Evolutionary conservation across 2,888 invertebrate genomes (phyloP), one percentile per base, ranked within the genome.

Genomic region (Limnephilus auricula): DNA sequence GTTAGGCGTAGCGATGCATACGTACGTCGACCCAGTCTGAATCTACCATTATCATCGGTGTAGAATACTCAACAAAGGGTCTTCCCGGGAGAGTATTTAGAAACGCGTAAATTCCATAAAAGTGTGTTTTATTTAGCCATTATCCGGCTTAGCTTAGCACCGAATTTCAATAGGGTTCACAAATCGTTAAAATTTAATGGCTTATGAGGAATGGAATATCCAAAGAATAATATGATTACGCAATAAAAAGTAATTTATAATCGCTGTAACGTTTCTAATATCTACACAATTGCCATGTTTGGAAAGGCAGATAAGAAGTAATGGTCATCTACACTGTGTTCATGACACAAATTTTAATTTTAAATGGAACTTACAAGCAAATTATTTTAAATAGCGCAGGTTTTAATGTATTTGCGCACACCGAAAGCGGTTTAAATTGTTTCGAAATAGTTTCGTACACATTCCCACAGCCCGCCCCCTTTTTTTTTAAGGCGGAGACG

Each of bases 71-170:
- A 65, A 65, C 25, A 65, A 65, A 40, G 37, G 84, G 37, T n/a
- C 37, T 37, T 34, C 84, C 12, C 84, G 10, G n/a, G 84, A 37
- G 45, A 32, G 34, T 34, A 37, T 40, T 84, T 84, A n/a, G n/a
- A 84, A 40, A 40, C 37, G 84, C 13, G 84, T 82, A 37, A 84
- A 84, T 37, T 84, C 37, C 12, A 40, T 37, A 32, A 34, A 84
- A 84, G n/a, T 25, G 40, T 84, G 84, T 84, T 84, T 40, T 84
- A 40, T 84, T 84, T 32, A n/a, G 84, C 30, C 37, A 30, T 84
- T 84, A 84, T 84, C 40, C 37, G 84, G 45, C 18, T 40, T 6
- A 13, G 84, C 82, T 82, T 34, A 18, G 32, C 82, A 18, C 32
- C 32, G 25, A 82, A 82, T 18, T 82, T 31, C 82, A 82, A 82